Percentiles rank a stretch among this genome's conserved stretches.
Evolutionary conservation across 1,140 invertebrate genomes (phyloP).

Genomic region (Lutraria rhynchaena): DNA sequence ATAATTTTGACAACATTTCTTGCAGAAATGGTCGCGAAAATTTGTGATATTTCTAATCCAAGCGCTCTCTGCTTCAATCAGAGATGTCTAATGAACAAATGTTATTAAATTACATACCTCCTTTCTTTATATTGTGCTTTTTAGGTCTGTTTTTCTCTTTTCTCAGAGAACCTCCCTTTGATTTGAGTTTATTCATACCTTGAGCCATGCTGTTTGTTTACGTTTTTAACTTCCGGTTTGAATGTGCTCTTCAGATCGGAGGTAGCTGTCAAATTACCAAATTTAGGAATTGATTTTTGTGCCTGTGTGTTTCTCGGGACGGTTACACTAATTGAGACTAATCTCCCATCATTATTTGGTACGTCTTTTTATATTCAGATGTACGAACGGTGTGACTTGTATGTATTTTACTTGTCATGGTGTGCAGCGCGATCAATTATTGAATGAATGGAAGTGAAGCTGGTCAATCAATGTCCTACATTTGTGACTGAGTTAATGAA

Average conservation of each 20-base stretch:
- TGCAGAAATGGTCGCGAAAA: slow-evolving; percentile 27
- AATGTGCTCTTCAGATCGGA: slow-evolving; percentile 41
- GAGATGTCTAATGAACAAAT: no score
- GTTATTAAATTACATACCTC: slow-evolving; percentile 28
- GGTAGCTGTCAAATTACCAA: slow-evolving; percentile 22
- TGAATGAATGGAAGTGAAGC: no score
- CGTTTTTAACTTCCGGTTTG: slow-evolving; percentile 39
- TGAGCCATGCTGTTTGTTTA: slow-evolving; percentile 53
- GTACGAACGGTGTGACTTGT: no score
- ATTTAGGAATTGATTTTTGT: slow-evolving; percentile 35
- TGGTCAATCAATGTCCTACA: no score
- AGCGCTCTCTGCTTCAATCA: no score
- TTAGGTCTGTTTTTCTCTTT: slow-evolving; percentile 51
- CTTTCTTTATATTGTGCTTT: slow-evolving; percentile 49
- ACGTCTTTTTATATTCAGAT: no score
- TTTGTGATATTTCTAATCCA: no score
- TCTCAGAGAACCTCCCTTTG: slow-evolving; percentile 4
- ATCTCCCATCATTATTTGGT: no score
- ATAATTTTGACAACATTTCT: not conserved
- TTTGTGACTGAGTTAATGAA: no score
- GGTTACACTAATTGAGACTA: no score
- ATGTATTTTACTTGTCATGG: no score
- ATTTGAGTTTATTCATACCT: slow-evolving; percentile 48
- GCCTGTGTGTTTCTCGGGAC: not conserved
- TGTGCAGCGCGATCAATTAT: no score